Base-by-base conservation (phyloP, 2,888 invertebrate species). In the Drosophila histrio region DNA sequence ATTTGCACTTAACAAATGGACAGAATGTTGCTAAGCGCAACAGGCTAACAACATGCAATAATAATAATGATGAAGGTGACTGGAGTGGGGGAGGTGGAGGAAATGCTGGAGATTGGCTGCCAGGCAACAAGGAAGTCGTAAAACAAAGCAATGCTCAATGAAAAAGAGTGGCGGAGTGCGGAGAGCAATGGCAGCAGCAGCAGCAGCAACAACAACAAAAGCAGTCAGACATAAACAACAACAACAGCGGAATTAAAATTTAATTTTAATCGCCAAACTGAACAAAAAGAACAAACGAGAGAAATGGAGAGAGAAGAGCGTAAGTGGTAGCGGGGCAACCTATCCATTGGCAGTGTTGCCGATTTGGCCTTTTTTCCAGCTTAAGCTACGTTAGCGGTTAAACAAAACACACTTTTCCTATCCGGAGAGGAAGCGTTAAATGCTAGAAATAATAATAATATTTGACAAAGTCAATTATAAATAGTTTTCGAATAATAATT, bases 231-330 rank as follows among this genome's bases (percentile, higher is more conserved):
- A 61, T 39, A 26, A 77, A 66, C 65, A 67, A 67, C 64, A 64
- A 36, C 26, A 76, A 63, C 64, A 68, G 54, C 53, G 64, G 80
- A 87, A 87, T 87, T 88, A 82, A 87, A 88, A 68, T 85, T 87
- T 71, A 88, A 82, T 82, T 82, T 82, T 82, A 82, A 82, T 88
- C 83, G 77, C 79, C 83, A 82, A 82, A 87, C 85, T 77, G 76
- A 77, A 62, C 63, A 21, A 74, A 75, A 66, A 69, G 80, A 81
- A 82, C 53, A 69, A 53, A 72, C 65, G 24, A 15, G 36, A 53
- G 17, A 15, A 34, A 17, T 13, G 4, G 41, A 38, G 54, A 15
- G 39, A 7, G 8, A 17, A 54, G 32, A 13, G 62, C 43, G 38
- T 11, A 28, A 39, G 41, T 38, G 39, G 21, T 28, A 17, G 39